Evolutionary conservation across 2,113 vertebrate genomes (phyloP), one percentile per base, ranked within the genome.

Genomic region (Vulpes lagopus): DNA sequence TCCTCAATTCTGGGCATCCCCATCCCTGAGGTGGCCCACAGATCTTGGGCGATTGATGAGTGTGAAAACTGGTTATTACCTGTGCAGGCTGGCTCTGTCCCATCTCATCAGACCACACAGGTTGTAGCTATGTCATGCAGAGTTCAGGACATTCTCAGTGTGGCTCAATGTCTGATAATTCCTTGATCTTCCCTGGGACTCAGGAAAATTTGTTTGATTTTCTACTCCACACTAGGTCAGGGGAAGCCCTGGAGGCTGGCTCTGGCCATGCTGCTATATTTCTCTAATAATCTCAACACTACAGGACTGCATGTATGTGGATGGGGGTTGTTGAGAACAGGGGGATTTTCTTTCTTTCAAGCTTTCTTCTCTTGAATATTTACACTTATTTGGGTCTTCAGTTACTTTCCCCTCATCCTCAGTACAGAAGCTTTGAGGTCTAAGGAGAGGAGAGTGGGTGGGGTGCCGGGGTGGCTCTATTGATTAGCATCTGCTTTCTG

Each of bases 231-330:
- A 4, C 15, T 12, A 51, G 38, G 15, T 79, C 79, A n/a, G 57
- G 16, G 60, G 57, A 67, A 51, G 76, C 0, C 16, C 7, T 83
- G 32, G 32, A 20, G 79, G 60, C 22, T 19, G 4, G 53, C 62
- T 83, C 20, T 35, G 65, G 22, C 38, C 17, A 0, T 6, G 8
- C 19, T n/a, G 62, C 5, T 11, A 0, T 64, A 62, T 96, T 30
- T 10, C 38, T 86, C 49, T 64, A 30, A 22, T 11, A n/a, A 69
- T 14, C 20, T 43, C 32, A 73, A n/a, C 53, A 67, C 9, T 19
- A 27, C 12, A 11, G 53, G n/a, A 32, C 4, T 5, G 15, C 3
- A 11, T 5, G 4, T 5, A 2, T 19, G 9, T 53, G 14, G 30
- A 23, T 20, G 19, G 60, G 9, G 22, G 12, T 0, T 64, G 7